phyloP scores from a whole-genome alignment of 2,113 vertebrate genomes.

The Lamprotornis superbus region DNA sequence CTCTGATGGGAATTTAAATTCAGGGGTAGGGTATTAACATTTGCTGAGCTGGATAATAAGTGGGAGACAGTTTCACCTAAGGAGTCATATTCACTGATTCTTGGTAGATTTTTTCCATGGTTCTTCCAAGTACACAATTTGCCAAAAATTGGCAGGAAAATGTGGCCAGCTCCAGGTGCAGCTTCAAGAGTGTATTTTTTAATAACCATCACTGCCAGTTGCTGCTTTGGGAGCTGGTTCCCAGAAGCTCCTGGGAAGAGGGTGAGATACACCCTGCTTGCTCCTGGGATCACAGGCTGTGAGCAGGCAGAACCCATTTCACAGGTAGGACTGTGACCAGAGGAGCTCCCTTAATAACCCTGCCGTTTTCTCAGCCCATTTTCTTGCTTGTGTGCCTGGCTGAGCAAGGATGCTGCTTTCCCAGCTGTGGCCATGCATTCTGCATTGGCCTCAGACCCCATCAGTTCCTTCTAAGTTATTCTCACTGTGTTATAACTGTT shows the following conservation, averaged over 20 bases:
- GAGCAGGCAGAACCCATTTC: neutral
- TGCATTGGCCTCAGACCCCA: neutral
- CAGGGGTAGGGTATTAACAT: neutral
- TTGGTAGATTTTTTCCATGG: neutral
- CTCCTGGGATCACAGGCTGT: neutral
- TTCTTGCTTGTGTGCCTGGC: neutral
- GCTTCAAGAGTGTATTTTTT: neutral
- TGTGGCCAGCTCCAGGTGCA: neutral
- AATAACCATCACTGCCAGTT: neutral
- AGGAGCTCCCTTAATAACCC: neutral
- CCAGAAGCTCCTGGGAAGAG: neutral
- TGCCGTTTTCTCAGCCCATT: neutral
- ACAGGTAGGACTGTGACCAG: neutral
- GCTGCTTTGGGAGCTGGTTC: neutral
- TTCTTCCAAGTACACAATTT: neutral
- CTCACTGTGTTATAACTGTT: neutral
- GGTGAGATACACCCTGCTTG: neutral
- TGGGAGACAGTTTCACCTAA: neutral
- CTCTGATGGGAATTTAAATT: neutral
- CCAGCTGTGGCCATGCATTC: neutral
- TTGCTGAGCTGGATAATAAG: neutral
- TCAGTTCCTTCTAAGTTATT: neutral
- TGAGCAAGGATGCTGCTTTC: neutral
- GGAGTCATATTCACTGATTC: neutral
- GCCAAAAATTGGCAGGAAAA: neutral